These are phyloP conservation scores for Ridgeia piscesae DNA, from an alignment of 1,140 invertebrate genomes.

Conservation along the genomic window DNA sequence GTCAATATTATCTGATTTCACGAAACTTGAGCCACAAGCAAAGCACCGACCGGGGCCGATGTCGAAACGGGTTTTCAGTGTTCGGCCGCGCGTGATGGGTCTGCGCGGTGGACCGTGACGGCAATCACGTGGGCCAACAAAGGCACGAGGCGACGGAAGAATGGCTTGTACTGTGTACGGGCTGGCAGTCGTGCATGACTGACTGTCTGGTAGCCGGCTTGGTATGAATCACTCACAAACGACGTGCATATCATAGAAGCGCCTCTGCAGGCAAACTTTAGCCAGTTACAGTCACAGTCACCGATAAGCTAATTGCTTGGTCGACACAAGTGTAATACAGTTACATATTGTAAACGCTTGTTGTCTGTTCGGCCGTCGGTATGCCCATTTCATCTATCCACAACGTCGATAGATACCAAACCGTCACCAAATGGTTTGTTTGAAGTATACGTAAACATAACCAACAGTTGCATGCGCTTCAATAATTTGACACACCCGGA, in stretches of 20 bases:
- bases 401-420: not conserved
- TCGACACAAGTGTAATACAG: not conserved
- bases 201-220: not conserved
- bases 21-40: not conserved
- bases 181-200: not conserved
- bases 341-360: not conserved
- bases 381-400: not conserved
- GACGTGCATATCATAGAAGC: not conserved
- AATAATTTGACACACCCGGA: not conserved
- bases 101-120: not conserved
- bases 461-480: not conserved
- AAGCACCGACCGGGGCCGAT: not conserved
- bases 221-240: not conserved
- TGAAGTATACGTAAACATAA: not conserved
- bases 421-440: not conserved
- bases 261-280: not conserved
- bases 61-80: not conserved
- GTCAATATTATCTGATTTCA: slow-evolving; percentile 1
- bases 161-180: not conserved
- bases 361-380: not conserved
- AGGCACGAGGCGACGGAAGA: not conserved
- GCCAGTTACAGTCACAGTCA: not conserved
- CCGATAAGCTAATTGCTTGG: not conserved
- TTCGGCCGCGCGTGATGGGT: not conserved
- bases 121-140: not conserved